Conservation (phyloP, 2,888 invertebrate genomes). For the Hoplodrina ambigua region DNA sequence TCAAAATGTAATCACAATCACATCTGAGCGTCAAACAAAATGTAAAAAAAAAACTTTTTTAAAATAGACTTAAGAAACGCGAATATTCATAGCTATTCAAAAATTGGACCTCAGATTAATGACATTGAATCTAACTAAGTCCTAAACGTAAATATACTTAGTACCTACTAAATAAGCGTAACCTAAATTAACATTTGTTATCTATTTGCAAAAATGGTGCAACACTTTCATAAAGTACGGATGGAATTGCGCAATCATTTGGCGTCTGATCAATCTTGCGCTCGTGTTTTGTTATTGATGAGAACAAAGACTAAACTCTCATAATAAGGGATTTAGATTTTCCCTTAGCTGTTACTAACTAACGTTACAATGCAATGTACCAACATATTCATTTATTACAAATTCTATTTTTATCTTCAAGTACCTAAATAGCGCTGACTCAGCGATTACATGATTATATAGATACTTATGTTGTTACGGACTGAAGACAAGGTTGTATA, state of each 20-base stretch:
- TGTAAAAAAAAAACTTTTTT: no score
- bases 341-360: neutral
- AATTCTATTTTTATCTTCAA: conserved; percentile 18
- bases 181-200: neutral
- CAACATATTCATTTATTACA: neutral
- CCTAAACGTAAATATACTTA: no score
- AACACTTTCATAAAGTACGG: conserved; percentile 18
- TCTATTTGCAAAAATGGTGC: neutral
- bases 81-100: no score
- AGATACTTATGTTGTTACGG: neutral
- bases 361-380: neutral
- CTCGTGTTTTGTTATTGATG: neutral
- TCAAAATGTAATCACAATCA: no score
- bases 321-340: neutral
- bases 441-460: neutral
- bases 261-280: neutral
- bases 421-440: conserved; percentile 5
- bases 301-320: neutral
- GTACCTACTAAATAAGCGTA: no score
- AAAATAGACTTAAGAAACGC: no score
- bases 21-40: no score
- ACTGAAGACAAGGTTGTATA: neutral
- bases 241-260: conserved; percentile 20
- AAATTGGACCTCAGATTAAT: no score
- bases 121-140: no score